Evolutionary conservation across 2,888 invertebrate species (phyloP).

Genomic region (Calliphora vomitoria): DNA sequence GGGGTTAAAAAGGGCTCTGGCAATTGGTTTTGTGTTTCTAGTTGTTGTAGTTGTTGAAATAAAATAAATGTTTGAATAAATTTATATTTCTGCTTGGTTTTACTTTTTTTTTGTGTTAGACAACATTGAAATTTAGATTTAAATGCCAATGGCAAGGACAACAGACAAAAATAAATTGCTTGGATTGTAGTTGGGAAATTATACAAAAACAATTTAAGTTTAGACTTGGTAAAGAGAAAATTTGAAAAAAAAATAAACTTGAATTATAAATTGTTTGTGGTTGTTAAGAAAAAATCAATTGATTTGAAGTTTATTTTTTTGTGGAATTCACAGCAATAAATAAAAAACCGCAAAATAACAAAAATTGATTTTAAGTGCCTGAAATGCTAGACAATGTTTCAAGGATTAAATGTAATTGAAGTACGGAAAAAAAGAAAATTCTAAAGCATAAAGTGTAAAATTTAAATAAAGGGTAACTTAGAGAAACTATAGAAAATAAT

Average conservation of each 20-base stretch:
- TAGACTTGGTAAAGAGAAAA: background rate
- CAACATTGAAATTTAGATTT: conserved; percentile 14
- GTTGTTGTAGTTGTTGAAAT: conserved; percentile 3
- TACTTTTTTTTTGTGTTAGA: background rate
- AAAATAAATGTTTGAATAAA: conserved; percentile 38
- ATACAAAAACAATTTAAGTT: conserved; percentile 55
- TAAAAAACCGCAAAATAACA: conserved; percentile 35
- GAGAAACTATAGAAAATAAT: background rate
- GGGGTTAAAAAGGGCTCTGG: conserved; percentile 8
- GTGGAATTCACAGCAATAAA: conserved; percentile 14
- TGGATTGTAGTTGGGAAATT: conserved; percentile 43
- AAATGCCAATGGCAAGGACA: conserved; percentile 73
- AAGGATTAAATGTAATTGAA: background rate
- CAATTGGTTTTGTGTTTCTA: background rate
- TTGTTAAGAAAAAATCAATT: conserved; percentile 63
- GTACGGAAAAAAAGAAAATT: background rate
- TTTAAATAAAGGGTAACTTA: no score
- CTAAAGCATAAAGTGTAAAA: background rate
- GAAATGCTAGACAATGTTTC: background rate
- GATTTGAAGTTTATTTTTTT: conserved; percentile 42
- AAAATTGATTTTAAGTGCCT: conserved; percentile 53
- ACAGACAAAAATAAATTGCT: conserved; percentile 56
- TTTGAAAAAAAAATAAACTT: background rate
- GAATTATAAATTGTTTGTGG: conserved; percentile 65
- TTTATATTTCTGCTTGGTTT: conserved; percentile 38